Evolutionary conservation across 2,888 invertebrate genomes (phyloP), one percentile per base, ranked within the genome.

Genomic region (Hemithea aestivaria): DNA sequence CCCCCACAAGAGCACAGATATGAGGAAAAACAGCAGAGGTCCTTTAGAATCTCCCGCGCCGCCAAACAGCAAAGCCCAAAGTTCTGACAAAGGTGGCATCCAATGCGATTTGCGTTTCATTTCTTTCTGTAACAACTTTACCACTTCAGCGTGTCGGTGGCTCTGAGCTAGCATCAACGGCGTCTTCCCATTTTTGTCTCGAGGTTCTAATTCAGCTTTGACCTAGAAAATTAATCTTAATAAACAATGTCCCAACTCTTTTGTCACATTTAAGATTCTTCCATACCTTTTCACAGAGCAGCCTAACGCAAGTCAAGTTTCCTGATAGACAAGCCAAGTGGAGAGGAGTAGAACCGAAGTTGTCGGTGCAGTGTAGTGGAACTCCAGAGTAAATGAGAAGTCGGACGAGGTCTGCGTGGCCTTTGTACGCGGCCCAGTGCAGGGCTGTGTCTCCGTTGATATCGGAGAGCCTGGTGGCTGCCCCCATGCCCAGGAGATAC

Each of bases 381-480:
- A 96, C 95, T 1, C 97, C 97, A 7, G 96, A 96, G 75, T 96
- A 96, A 81, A 96, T 95, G 10, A 97, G 85, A 34, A 97, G 82
- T 28, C 94, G 90, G 66, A 97, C 96, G 40, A 97, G 79, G 63
- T 97, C 97, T 0, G 94, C 93, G 58, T 96, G 95, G 0, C 95
- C 97, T 75, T 97, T 97, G 73, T 97, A 97, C 0, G 96, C 95
- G 0, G 96, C 96, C 97, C 97, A 97, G 65, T 97, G 97, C 20
- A 97, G 81, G 0, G 97, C 96, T 0, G 95, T 96, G 63, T 97
- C 97, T 0, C 97, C 97, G 66, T 97, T 97, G 53, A 95, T 95
- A 61, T 97, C 97, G 1, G 94, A 93, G 28, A 96, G 87, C 62
- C 95, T 93, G 50, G 95, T 93, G 1, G 94, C 89, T 0, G 96